A percentile compares a stretch with the other conserved stretches of the same genome.
phyloP scores from a whole-genome alignment of 2,113 vertebrate genomes.

The Odocoileus virginianus region DNA sequence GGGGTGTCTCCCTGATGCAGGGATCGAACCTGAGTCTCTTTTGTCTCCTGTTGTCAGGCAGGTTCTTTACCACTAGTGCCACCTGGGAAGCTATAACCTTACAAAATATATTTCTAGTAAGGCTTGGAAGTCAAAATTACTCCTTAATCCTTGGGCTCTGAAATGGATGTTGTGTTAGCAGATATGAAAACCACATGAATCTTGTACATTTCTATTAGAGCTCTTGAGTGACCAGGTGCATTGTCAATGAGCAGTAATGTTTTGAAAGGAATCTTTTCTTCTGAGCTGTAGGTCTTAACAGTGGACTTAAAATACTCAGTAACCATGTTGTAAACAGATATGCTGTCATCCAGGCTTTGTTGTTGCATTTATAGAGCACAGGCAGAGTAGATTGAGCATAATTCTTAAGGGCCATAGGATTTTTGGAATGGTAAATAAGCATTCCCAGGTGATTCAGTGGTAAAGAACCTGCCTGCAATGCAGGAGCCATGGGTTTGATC shows the following conservation, averaged over 20 bases:
- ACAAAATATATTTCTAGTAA: not conserved
- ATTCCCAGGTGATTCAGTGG: not conserved
- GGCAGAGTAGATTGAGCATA: not conserved
- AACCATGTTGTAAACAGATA: not conserved
- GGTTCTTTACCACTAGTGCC: not conserved
- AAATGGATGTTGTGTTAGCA: not conserved
- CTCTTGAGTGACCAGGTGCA: not conserved
- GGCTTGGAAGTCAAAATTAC: not conserved
- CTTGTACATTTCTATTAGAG: not conserved
- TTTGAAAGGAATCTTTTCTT: not conserved
- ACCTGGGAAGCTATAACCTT: not conserved
- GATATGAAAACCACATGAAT: not conserved
- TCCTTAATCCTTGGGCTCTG: not conserved
- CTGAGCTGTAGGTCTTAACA: not conserved
- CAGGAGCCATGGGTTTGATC: not conserved
- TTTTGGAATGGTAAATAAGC: not conserved
- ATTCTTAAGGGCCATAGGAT: not conserved
- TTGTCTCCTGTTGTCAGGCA: not conserved
- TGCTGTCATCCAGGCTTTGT: not conserved
- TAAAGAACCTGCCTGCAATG: not conserved
- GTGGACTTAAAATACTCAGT: not conserved
- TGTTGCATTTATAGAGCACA: not conserved
- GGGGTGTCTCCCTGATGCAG: fast-evolving
- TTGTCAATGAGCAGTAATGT: not conserved
- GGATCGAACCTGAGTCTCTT: not conserved